Conservation (phyloP, 2,113 vertebrate species). For the Lophius piscatorius region DNA sequence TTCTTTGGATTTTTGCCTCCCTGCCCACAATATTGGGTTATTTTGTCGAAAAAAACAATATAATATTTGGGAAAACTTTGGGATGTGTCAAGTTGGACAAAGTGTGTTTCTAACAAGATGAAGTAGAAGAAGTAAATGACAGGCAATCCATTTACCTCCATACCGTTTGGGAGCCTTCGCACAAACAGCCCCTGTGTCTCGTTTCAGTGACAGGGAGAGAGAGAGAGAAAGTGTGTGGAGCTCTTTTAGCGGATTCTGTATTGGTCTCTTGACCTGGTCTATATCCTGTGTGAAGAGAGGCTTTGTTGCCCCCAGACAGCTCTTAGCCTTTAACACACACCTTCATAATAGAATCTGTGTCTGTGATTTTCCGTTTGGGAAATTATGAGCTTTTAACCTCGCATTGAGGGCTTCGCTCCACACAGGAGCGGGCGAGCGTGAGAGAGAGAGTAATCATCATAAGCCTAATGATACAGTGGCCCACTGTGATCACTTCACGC, state of each 20-base stretch:
- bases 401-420: constrained; percentile 32
- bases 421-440: constrained; percentile 32
- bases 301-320: constrained; percentile 71
- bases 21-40: too few relatives aligned
- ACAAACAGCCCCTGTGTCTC: constrained; percentile 70
- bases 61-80: too few relatives aligned
- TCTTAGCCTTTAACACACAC: constrained; percentile 56
- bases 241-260: constrained; percentile 58
- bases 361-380: constrained; percentile 74
- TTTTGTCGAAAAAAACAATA: too few relatives aligned
- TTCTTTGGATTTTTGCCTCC: too few relatives aligned
- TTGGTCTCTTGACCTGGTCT: constrained; percentile 61
- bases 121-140: constrained; percentile 34
- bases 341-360: constrained; percentile 74
- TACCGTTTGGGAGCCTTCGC: constrained; percentile 32
- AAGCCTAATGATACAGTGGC: constrained; percentile 63
- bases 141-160: constrained; percentile 62
- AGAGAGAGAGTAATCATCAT: constrained; percentile 47
- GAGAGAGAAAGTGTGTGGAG: constrained; percentile 36
- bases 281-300: constrained; percentile 71
- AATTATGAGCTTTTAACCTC: constrained; percentile 65
- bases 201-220: constrained; percentile 59
- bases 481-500: constrained; percentile 52
- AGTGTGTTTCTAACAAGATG: too few relatives aligned
- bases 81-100: too few relatives aligned